Base-by-base conservation (phyloP, 2,797 vertebrate genomes). In the Sarcoramphus papa region DNA sequence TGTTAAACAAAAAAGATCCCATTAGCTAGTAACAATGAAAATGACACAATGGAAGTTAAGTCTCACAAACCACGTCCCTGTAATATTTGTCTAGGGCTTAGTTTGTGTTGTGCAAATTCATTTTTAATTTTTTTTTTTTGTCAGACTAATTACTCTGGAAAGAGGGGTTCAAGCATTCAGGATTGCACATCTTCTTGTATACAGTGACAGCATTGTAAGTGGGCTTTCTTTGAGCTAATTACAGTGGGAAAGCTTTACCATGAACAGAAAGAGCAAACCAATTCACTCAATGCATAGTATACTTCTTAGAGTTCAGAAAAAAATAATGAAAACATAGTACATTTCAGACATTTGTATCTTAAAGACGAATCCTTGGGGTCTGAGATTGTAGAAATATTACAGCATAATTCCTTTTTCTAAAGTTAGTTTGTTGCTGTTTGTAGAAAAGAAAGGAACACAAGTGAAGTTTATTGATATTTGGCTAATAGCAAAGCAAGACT, bases 401-500 rank as follows among this genome's bases (percentile, higher is more conserved):
- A 97, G 96, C 95, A 90, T 96, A 92, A 94, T 94, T 93, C 92
- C 64, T 93, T 86, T 91, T 88, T 80, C 95, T 96, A 96, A 97
- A 97, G 92, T 97, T 97, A 97, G 87, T 97, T 96, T 97, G 95
- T 97, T 96, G 93, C 95, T 80, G 56, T 97, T 97, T 75, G 93
- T 98, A 98, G 97, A 98, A 98, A 98, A 98, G 83, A 95, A 98
- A 98, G 91, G 92, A 97, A 94, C 79, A 85, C 92, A 57, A 88
- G 87, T 95, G 93, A 97, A 98, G 98, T 99, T 99, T 99, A 99
- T 99, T 99, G 99, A 98, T 99, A 99, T 99, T 99, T 99, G 98
- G 99, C 99, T 99, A 99, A 99, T 98, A 99, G 98, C 98, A 99
- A 99, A 96, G 99, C 99, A 97, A 99, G 99, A 99, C 99, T 99